A percentile compares a stretch with the other conserved stretches of the same genome.
phyloP scores from a whole-genome alignment of 1,140 invertebrate species.

The Listronotus oregonensis region DNA sequence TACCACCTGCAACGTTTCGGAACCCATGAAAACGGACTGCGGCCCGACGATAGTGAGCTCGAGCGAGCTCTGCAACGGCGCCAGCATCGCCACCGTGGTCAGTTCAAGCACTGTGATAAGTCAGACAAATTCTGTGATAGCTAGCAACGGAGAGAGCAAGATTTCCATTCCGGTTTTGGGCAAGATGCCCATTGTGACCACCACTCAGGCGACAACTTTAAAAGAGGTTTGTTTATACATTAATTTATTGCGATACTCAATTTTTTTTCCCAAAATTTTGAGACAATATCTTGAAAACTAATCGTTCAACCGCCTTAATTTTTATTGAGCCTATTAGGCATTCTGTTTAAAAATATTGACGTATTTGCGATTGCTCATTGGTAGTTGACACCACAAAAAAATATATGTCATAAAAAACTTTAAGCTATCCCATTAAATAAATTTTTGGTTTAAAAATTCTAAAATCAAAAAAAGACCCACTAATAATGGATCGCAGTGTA shows the following conservation, averaged over 20 bases:
- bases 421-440: too few relatives aligned
- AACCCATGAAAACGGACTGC: background rate
- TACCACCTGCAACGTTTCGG: background rate
- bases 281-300: too few relatives aligned
- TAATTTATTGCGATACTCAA: conserved; percentile 2
- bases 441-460: too few relatives aligned
- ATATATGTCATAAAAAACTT: too few relatives aligned
- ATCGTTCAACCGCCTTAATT: too few relatives aligned
- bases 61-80: background rate
- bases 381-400: too few relatives aligned
- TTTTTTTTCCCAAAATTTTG: too few relatives aligned
- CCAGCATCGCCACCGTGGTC: conserved; percentile 10
- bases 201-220: conserved; percentile 15
- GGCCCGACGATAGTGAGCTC: background rate
- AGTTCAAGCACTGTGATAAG: conserved; percentile 41
- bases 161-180: conserved; percentile 44
- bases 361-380: too few relatives aligned
- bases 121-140: conserved; percentile 33
- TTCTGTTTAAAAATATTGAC: too few relatives aligned
- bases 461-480: too few relatives aligned
- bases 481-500: too few relatives aligned
- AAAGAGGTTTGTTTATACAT: conserved; percentile 48
- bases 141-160: conserved; percentile 39
- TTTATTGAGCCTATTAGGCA: too few relatives aligned
- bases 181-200: conserved; percentile 40